phyloP scores from a whole-genome alignment of 2,797 vertebrate species.

The Rhinella marina region DNA sequence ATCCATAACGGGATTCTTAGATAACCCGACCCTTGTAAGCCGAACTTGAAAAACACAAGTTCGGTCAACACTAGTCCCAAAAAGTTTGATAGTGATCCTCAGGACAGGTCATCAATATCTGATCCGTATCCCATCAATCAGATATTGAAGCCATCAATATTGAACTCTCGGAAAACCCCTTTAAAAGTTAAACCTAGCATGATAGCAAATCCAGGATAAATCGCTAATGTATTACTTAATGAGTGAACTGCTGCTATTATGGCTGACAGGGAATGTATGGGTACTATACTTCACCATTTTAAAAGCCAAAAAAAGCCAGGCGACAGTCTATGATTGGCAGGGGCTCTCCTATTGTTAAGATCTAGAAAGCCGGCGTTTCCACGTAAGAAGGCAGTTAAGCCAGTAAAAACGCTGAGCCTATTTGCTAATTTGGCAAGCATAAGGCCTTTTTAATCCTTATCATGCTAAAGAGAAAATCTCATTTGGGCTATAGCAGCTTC shows the following conservation, averaged over 20 bases:
- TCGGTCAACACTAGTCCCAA: no score
- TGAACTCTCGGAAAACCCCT: no score
- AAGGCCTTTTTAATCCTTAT: slow-evolving; percentile 45
- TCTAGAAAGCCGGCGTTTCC: background rate
- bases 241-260: background rate
- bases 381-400: slow-evolving; percentile 6
- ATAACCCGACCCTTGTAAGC: no score
- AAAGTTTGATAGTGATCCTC: no score
- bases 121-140: no score
- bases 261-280: background rate
- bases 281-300: background rate
- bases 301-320: background rate
- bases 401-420: slow-evolving; percentile 28
- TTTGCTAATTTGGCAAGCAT: slow-evolving; percentile 42
- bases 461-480: slow-evolving; percentile 41
- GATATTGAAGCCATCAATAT: no score
- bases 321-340: background rate
- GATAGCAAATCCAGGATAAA: no score
- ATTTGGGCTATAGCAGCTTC: slow-evolving; percentile 28
- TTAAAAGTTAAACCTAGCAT: no score
- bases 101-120: no score
- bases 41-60: no score
- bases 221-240: no score
- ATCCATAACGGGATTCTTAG: no score
- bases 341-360: background rate